Evolutionary conservation across 2,113 vertebrate genomes (phyloP).

Genomic region (Callaeas wilsoni): DNA sequence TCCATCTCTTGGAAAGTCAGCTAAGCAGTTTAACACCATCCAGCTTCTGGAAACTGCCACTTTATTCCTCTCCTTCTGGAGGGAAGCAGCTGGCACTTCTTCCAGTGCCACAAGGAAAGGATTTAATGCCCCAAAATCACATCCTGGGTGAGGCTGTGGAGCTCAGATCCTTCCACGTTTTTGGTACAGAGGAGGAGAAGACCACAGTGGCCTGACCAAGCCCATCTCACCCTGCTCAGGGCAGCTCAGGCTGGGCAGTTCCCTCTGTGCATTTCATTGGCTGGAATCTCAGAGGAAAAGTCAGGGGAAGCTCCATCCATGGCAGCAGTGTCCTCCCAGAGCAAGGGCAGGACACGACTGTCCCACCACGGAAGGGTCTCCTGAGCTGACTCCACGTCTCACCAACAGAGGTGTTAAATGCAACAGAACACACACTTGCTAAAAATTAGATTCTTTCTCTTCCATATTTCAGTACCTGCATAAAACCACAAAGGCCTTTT

Average conservation of each 20-base stretch:
- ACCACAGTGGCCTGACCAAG: rapidly evolving
- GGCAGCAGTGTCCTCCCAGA: neutral
- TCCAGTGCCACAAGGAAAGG: neutral
- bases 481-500: neutral
- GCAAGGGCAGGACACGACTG: neutral
- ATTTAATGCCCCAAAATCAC: neutral
- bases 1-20: neutral
- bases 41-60: neutral
- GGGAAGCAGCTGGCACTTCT: neutral
- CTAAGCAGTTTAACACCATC: neutral
- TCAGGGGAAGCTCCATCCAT: neutral
- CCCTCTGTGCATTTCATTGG: neutral
- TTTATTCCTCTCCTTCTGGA: neutral
- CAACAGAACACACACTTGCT: neutral
- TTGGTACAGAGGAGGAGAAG: neutral
- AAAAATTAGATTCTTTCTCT: neutral
- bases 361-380: neutral
- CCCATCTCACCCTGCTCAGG: neutral
- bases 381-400: neutral
- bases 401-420: neutral
- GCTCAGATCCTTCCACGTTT: neutral
- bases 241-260: neutral
- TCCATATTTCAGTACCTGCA: neutral
- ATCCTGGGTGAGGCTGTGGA: neutral
- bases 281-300: neutral